These are phyloP conservation scores for Diorhabda carinulata DNA, from an alignment of 1,140 invertebrate genomes.

Conservation along the genomic window DNA sequence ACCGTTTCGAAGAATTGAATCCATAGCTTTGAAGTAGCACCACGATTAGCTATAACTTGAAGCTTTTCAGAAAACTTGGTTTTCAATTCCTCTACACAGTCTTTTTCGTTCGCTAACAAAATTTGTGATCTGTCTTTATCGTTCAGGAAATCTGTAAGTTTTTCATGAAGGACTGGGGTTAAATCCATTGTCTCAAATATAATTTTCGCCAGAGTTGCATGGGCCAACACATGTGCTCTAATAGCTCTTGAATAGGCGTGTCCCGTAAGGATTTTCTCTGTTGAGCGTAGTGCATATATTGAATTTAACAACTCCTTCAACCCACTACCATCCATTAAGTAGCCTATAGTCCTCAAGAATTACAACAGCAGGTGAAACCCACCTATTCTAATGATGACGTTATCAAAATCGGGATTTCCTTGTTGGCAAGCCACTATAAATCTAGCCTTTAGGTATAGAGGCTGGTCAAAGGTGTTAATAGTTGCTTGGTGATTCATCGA, in stretches of 20 bases:
- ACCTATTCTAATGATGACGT: slow-evolving; percentile 33
- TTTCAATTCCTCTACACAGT: too few relatives aligned
- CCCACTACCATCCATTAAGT: slow-evolving; percentile 46
- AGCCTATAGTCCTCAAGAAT: slow-evolving; percentile 45
- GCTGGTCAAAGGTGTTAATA: slow-evolving; percentile 44
- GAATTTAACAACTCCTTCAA: slow-evolving; percentile 40
- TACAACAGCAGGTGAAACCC: slow-evolving; percentile 47
- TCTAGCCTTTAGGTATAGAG: slow-evolving; percentile 40
- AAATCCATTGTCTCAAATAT: slow-evolving; percentile 20
- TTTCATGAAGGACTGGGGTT: background rate
- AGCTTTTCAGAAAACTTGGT: too few relatives aligned
- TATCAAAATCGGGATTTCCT: slow-evolving; percentile 16
- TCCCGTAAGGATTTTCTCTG: slow-evolving; percentile 45
- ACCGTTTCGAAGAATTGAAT: slow-evolving; percentile 40
- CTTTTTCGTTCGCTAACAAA: too few relatives aligned
- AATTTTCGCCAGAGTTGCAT: slow-evolving; percentile 29
- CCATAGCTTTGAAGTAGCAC: slow-evolving; percentile 37
- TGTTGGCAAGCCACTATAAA: slow-evolving; percentile 27
- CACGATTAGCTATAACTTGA: too few relatives aligned
- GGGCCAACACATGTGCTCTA: slow-evolving; percentile 45
- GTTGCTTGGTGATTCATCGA: slow-evolving; percentile 28
- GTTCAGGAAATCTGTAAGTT: too few relatives aligned
- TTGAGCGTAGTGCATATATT: slow-evolving; percentile 40
- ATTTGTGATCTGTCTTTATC: too few relatives aligned
- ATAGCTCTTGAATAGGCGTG: slow-evolving; percentile 47